Conservation (phyloP, 2,888 invertebrate species). For the Steinernema scapterisci region DNA sequence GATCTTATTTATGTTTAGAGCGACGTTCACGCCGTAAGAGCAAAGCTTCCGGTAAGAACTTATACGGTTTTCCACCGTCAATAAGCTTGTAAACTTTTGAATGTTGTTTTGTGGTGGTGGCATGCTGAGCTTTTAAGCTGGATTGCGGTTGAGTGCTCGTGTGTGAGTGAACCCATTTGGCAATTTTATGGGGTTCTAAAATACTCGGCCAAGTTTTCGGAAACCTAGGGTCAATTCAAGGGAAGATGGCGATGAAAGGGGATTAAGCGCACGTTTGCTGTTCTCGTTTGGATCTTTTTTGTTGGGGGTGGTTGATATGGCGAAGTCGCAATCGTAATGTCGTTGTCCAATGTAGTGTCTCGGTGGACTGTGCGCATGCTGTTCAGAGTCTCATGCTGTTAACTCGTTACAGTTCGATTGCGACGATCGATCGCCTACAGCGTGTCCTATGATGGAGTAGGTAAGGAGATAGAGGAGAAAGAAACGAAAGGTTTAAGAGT, state of each 20-base stretch:
- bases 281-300: not conserved
- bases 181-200: not conserved
- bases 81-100: not conserved
- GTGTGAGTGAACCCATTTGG: not conserved
- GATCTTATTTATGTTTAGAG: constrained; percentile 42
- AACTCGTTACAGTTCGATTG: constrained; percentile 32
- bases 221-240: not conserved
- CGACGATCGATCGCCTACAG: constrained; percentile 31
- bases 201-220: too few species aligned
- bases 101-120: constrained; percentile 21
- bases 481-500: not conserved
- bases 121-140: constrained; percentile 13
- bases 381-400: constrained; percentile 26
- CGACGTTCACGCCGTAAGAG: constrained; percentile 48
- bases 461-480: not conserved
- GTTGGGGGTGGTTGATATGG: not conserved
- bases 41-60: constrained; percentile 51
- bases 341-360: constrained; percentile 4
- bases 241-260: not conserved
- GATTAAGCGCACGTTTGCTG: not conserved
- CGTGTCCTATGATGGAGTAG: constrained; percentile 28
- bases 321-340: constrained; percentile 5
- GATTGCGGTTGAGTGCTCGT: constrained; percentile 16
- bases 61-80: not conserved
- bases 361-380: not conserved